These are phyloP conservation scores for Trichonephila clavipes DNA, from an alignment of 1,140 invertebrate species.

Conservation along the genomic window DNA sequence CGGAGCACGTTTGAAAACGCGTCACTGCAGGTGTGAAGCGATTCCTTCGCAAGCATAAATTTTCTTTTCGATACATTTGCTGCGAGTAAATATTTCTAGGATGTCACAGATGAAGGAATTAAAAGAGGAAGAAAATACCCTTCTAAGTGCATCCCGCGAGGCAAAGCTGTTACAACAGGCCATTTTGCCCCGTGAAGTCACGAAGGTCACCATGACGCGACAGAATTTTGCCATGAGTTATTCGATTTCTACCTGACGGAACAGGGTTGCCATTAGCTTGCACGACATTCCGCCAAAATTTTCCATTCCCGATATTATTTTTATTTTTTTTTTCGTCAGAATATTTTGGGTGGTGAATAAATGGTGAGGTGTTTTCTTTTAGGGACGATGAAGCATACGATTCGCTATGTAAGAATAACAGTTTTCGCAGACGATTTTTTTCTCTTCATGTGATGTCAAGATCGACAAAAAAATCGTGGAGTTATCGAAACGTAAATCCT, in stretches of 20 bases:
- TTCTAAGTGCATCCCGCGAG: neutral
- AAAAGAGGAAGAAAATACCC: neutral
- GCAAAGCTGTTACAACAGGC: conserved; percentile 42
- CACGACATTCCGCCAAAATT: neutral
- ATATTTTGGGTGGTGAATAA: conserved; percentile 7
- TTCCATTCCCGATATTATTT: neutral
- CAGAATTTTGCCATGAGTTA: conserved; percentile 36
- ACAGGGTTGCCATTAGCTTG: neutral
- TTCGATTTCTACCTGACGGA: neutral
- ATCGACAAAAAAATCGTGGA: too few species aligned
- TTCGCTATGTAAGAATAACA: neutral
- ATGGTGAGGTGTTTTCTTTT: neutral
- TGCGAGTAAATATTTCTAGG: neutral
- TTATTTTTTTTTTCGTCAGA: neutral
- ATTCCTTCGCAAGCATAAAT: neutral
- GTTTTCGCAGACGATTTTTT: too few species aligned
- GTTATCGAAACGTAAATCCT: too few species aligned
- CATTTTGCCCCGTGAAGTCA: conserved; percentile 5
- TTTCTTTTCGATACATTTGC: neutral
- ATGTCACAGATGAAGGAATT: neutral
- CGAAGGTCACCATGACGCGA: conserved; percentile 42
- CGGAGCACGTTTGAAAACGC: neutral
- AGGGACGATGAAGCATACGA: neutral
- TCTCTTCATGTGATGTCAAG: too few species aligned
- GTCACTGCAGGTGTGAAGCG: neutral